Conservation (phyloP, 1,140 invertebrate genomes). For the Zaprionus taronus region DNA sequence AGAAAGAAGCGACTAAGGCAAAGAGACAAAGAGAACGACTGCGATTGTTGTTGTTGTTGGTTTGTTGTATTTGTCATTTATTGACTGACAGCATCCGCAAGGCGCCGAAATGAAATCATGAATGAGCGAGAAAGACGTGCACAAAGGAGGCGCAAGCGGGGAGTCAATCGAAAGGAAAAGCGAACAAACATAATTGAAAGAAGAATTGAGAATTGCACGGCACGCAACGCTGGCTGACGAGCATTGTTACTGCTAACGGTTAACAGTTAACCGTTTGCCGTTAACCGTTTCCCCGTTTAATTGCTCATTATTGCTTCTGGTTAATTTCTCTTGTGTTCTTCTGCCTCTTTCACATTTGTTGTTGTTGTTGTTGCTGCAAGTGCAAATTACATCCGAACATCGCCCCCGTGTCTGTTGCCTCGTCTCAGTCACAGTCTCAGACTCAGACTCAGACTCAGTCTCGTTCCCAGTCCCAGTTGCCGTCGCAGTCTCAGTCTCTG, state of each 20-base stretch:
- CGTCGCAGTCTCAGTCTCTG: conserved; percentile 55
- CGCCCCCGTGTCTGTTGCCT: not conserved
- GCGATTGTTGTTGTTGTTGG: conserved; percentile 9
- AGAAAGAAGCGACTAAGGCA: not conserved
- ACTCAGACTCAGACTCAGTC: conserved; percentile 31
- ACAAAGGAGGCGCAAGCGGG: conserved; percentile 5
- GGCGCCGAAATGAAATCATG: conserved; percentile 36
- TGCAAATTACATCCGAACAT: conserved; percentile 32
- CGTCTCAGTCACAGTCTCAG: conserved; percentile 6
- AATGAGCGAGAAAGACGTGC: conserved; percentile 5
- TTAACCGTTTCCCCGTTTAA: conserved; percentile 29
- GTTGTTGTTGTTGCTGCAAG: conserved; percentile 29
- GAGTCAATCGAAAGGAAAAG: conserved; percentile 15
- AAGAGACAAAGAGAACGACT: conserved; percentile 8
- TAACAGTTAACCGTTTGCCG: conserved; percentile 23
- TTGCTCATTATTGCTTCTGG: conserved; percentile 10
- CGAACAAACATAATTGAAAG: conserved; percentile 2
- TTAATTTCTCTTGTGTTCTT: conserved; percentile 27
- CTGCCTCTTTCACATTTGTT: conserved; percentile 10
- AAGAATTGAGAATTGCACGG: not conserved
- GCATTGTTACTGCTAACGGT: not conserved
- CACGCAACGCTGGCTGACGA: not conserved
- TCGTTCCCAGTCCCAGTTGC: not conserved
- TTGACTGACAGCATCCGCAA: conserved; percentile 27
- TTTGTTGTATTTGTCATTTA: conserved; percentile 6